Percentiles rank a stretch among this genome's conserved stretches.
Evolutionary conservation across 2,113 vertebrate genomes (phyloP).

Genomic region (Ophiodon elongatus): DNA sequence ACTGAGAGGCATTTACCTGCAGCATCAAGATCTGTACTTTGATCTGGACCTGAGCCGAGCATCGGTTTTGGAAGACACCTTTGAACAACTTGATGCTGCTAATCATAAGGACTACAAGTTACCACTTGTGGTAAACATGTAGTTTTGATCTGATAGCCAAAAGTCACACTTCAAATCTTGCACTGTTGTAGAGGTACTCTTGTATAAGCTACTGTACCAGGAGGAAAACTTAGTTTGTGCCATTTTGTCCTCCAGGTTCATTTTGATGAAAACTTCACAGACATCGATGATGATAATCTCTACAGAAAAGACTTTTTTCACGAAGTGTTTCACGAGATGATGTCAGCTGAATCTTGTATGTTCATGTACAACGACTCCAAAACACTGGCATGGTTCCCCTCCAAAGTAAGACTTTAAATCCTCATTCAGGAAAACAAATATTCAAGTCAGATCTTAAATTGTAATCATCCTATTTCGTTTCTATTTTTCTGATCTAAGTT

Average conservation of each 20-base stretch:
- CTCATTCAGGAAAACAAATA: background rate
- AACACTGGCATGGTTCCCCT: constrained; percentile 84
- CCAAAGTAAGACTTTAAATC: constrained; percentile 67
- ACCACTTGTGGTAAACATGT: constrained; percentile 50
- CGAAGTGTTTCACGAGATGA: constrained; percentile 77
- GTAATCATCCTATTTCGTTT: background rate
- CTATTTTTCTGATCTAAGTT: background rate
- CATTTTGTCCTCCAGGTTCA: constrained; percentile 62
- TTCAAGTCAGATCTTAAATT: background rate
- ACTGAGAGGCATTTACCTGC: fast-evolving
- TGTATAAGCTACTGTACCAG: background rate
- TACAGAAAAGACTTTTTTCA: constrained; percentile 80
- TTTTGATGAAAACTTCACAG: constrained; percentile 13
- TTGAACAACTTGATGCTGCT: constrained; percentile 34
- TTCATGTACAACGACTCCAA: constrained; percentile 74
- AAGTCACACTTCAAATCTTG: background rate
- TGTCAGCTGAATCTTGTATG: constrained; percentile 73
- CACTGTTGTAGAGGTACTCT: background rate
- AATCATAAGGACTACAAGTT: constrained; percentile 30
- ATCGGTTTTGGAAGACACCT: constrained; percentile 57
- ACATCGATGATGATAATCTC: fast-evolving
- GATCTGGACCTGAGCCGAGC: constrained; percentile 39
- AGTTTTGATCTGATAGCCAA: background rate
- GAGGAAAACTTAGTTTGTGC: background rate
- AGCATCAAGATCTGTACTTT: background rate